Percentiles rank a stretch among this genome's conserved stretches.
Evolutionary conservation across 2,797 vertebrate genomes (phyloP).

Genomic region (Lindbergichthys nudifrons): DNA sequence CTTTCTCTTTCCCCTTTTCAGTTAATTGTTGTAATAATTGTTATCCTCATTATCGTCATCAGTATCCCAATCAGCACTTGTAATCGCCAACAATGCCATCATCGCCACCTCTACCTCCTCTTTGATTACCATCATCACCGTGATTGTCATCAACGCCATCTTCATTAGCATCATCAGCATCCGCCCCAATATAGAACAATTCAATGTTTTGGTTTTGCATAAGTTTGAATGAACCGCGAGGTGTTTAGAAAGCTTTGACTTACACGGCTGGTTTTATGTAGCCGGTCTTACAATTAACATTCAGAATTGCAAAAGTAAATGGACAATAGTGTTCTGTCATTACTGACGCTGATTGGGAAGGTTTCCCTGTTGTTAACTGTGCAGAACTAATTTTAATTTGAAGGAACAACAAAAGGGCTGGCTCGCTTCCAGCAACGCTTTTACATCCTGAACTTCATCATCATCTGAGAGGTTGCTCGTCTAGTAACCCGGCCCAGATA

Average conservation of each 20-base stretch:
- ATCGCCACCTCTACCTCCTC: conserved; percentile 21
- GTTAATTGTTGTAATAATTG: conserved; percentile 45
- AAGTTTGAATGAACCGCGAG: not conserved
- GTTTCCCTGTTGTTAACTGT: conserved; percentile 51
- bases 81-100: conserved; percentile 31
- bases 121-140: conserved; percentile 36
- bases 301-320: conserved; percentile 47
- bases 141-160: not conserved
- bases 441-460: conserved; percentile 23
- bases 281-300: conserved; percentile 30
- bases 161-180: conserved; percentile 13
- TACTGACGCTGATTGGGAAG: conserved; percentile 46
- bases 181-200: not conserved
- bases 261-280: conserved; percentile 10
- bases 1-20: conserved; percentile 14
- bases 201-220: not conserved
- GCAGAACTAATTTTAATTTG: conserved; percentile 67
- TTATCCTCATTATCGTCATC: conserved; percentile 55
- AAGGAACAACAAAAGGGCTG: conserved; percentile 56
- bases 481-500: conserved; percentile 45
- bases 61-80: conserved; percentile 64
- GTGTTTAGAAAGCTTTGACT: conserved; percentile 18
- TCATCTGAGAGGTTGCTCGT: conserved; percentile 28
- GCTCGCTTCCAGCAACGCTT: conserved; percentile 32
- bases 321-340: conserved; percentile 44